Evolutionary conservation across 2,888 invertebrate genomes (phyloP).

Genomic region (Drosophila testacea): DNA sequence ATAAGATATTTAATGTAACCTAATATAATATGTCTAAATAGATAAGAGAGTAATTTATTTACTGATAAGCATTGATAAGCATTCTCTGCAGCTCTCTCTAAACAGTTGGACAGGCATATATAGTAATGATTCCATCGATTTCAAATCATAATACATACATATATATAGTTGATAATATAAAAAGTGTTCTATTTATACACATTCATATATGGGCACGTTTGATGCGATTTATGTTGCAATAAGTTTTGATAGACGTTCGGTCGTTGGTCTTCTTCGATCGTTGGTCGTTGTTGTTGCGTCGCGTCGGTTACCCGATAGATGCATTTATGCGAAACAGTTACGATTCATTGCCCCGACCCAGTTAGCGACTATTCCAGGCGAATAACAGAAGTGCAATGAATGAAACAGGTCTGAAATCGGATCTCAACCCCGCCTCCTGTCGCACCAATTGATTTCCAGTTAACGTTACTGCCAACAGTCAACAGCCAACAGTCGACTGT

Average conservation of each 20-base stretch:
- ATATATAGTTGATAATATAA: no score
- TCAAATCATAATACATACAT: no score
- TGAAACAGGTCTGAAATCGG: conserved; percentile 53
- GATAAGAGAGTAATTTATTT: no score
- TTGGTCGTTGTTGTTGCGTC: background rate
- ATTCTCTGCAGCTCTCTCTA: no score
- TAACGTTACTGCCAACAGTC: conserved; percentile 21
- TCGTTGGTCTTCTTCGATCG: background rate
- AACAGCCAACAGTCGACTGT: background rate
- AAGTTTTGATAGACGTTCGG: background rate
- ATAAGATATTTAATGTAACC: no score
- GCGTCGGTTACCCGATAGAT: conserved; percentile 39
- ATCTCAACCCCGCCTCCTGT: conserved; percentile 32
- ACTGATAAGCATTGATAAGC: no score
- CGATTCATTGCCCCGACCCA: conserved; percentile 82
- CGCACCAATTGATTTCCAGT: conserved; percentile 50
- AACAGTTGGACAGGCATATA: no score
- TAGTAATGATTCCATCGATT: no score
- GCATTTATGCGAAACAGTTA: conserved; percentile 80
- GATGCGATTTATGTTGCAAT: conserved; percentile 3
- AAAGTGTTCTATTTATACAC: no score
- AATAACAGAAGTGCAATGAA: conserved; percentile 40
- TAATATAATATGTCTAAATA: no score
- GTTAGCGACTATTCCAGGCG: conserved; percentile 69
- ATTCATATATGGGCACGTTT: background rate